Conservation (phyloP, 2,113 vertebrate species). For the Cynoglossus semilaevis region DNA sequence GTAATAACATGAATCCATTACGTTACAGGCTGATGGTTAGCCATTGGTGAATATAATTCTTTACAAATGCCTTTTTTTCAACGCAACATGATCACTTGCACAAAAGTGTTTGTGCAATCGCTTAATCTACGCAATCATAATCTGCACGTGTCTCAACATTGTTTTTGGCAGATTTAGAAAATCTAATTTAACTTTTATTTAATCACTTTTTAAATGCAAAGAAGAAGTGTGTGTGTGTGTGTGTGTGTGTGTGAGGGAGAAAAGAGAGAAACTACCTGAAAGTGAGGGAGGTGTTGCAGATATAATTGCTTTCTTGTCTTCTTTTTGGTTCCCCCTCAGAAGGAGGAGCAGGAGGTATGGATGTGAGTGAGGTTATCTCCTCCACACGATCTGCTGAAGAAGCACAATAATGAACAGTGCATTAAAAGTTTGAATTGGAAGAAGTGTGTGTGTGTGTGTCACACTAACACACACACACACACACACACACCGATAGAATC, state of each 20-base stretch:
- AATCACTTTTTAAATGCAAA: too few species aligned
- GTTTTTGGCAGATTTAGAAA: too few species aligned
- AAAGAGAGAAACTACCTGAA: slow-evolving; percentile 53
- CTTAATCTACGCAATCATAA: too few species aligned
- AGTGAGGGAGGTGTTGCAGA: slow-evolving; percentile 60
- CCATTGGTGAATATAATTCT: too few species aligned
- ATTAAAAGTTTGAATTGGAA: slow-evolving; percentile 68
- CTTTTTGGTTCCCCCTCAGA: slow-evolving; percentile 56
- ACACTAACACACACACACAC: neutral
- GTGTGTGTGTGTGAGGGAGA: slow-evolving; percentile 39
- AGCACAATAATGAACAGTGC: slow-evolving; percentile 73
- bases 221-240: slow-evolving; percentile 27
- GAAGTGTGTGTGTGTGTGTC: too few species aligned
- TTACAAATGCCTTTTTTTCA: too few species aligned
- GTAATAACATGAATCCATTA: slow-evolving; percentile 13
- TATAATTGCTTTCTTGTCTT: slow-evolving; percentile 76
- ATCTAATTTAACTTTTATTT: too few species aligned
- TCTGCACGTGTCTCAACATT: too few species aligned
- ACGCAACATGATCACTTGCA: too few species aligned
- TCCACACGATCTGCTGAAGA: slow-evolving; percentile 67
- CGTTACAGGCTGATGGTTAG: slow-evolving; percentile 2
- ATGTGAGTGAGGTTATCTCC: slow-evolving; percentile 71
- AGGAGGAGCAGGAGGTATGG: slow-evolving; percentile 55
- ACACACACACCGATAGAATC: slow-evolving; percentile 2
- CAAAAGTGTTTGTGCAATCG: too few species aligned